These are phyloP conservation scores for Bombylius discolor DNA, from an alignment of 2,888 invertebrate genomes.

Conservation along the genomic window DNA sequence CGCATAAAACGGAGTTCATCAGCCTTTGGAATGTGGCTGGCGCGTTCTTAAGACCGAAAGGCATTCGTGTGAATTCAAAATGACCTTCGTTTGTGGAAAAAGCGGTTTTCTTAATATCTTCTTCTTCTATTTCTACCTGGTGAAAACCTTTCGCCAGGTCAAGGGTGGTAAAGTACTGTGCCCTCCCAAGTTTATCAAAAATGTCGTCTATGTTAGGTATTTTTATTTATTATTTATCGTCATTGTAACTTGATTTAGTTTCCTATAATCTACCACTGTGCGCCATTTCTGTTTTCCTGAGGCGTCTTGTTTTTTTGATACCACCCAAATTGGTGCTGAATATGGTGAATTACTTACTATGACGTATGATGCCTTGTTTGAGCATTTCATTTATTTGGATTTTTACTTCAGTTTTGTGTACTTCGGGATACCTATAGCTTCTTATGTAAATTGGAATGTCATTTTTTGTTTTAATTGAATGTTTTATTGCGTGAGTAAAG, in stretches of 20 bases:
- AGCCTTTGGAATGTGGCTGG: conserved; percentile 9
- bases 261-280: conserved; percentile 13
- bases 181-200: too few relatives aligned
- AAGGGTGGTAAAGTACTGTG: conserved; percentile 2
- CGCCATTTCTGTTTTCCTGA: conserved; percentile 12
- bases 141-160: conserved; percentile 12
- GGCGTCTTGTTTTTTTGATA: conserved; percentile 12
- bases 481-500: background rate
- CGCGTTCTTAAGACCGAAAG: conserved; percentile 5
- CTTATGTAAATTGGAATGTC: conserved; percentile 8
- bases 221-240: too few relatives aligned
- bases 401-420: conserved; percentile 10
- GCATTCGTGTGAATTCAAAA: background rate
- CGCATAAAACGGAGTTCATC: conserved; percentile 2
- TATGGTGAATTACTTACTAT: conserved; percentile 13
- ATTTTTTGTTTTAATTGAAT: conserved; percentile 3
- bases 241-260: conserved; percentile 11
- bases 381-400: conserved; percentile 22
- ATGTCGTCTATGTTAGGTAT: conserved; percentile 9
- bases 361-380: conserved; percentile 10
- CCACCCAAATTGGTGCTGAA: conserved; percentile 14
- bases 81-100: conserved; percentile 9
- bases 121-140: conserved; percentile 7
- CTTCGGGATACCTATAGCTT: conserved; percentile 11
- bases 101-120: conserved; percentile 11